These are phyloP conservation scores for Lepisosteus oculatus DNA, from an alignment of 2,113 vertebrate species.

Conservation along the genomic window DNA sequence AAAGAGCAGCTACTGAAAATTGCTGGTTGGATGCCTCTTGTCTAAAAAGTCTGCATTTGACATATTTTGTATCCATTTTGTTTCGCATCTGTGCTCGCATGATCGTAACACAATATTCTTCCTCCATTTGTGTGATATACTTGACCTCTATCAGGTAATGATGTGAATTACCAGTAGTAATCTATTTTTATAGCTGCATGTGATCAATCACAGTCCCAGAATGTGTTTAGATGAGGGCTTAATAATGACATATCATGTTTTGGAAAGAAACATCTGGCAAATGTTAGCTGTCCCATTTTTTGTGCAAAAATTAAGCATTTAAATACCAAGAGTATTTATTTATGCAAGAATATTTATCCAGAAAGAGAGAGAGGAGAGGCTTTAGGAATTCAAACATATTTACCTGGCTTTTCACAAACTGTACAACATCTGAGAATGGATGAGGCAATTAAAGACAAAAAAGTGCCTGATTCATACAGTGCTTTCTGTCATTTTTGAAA, in stretches of 20 bases:
- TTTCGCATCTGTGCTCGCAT: background rate
- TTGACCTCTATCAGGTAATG: background rate
- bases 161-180: background rate
- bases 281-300: conserved; percentile 12
- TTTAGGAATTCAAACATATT: background rate
- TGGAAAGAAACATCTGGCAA: conserved; percentile 8
- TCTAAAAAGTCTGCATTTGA: no score
- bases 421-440: background rate
- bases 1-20: no score
- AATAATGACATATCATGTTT: conserved; percentile 12
- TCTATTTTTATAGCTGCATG: background rate
- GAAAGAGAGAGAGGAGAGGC: background rate
- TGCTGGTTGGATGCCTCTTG: no score
- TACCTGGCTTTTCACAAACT: background rate
- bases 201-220: background rate
- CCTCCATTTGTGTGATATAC: background rate
- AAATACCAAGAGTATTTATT: conserved; percentile 5
- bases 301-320: background rate
- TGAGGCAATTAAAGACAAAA: background rate
- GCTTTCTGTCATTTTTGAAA: no score
- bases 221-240: conserved; percentile 7
- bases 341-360: conserved; percentile 14
- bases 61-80: no score
- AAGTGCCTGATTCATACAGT: no score
- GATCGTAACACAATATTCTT: background rate